A percentile compares a stretch with the other conserved stretches of the same genome.
These are phyloP conservation scores for Chaetorhynchus papuensis DNA, from an alignment of 2,113 vertebrate genomes.

Conservation along the genomic window DNA sequence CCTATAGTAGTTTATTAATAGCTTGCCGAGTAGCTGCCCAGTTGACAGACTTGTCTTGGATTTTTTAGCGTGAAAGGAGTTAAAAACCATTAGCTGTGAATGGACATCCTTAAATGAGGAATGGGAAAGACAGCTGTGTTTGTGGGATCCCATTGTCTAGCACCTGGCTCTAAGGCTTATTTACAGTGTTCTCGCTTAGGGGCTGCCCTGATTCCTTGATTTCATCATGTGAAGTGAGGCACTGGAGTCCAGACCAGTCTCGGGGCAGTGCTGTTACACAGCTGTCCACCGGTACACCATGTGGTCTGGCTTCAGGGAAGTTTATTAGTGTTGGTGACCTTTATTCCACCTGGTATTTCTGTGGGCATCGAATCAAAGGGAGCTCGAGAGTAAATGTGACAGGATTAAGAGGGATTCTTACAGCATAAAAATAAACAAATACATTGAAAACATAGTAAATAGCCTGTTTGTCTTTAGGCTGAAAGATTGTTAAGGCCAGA, in stretches of 20 bases:
- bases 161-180: neutral
- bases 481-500: neutral
- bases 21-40: neutral
- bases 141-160: neutral
- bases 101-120: neutral
- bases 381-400: constrained; percentile 27
- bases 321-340: constrained; percentile 28
- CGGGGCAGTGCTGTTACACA: neutral
- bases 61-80: neutral
- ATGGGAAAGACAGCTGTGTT: neutral
- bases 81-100: neutral
- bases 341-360: constrained; percentile 54
- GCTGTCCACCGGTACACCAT: neutral
- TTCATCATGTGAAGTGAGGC: neutral
- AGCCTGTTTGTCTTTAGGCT: neutral
- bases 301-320: constrained; percentile 32
- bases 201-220: neutral
- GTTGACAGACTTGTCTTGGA: constrained; percentile 5
- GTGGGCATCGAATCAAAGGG: constrained; percentile 44
- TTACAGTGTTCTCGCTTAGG: neutral
- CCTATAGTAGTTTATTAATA: constrained; percentile 50
- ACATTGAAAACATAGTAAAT: constrained; percentile 45
- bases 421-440: constrained; percentile 53
- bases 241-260: neutral
- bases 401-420: constrained; percentile 41